Evolutionary conservation across 92 coral and sea anemone genomes (phyloP), one percentile per base, ranked within the genome.

Genomic region (Chrysogorgia sp.): DNA sequence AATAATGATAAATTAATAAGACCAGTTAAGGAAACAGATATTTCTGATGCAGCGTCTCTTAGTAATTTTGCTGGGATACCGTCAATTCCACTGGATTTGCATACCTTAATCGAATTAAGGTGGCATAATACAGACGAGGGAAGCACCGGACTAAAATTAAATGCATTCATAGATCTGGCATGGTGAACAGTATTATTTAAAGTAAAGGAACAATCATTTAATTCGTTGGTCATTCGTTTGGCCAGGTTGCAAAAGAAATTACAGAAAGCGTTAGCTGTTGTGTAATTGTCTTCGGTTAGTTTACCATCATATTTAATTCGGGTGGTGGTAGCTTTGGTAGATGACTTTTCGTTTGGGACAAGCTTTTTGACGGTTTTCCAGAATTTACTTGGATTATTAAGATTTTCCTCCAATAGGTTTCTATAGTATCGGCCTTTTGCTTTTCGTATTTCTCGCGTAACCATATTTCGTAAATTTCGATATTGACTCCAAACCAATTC

Each of bases 211-310:
- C 62, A 56, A 56, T 56, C 23, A 19, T 1, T 56, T 56, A 56
- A 56, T 19, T 56, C 62, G 24, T 56, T 56, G 62, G 4, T 56
- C 62, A 56, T 56, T 56, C 29, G 62, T 56, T 56, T 56, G 62
- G 62, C 62, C 62, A 56, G 62, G 29, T 56, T 56, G 15, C 62
- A 56, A 56, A 56, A 56, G 62, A 56, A 56, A 56, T 56, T 56
- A 22, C 62, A 56, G 62, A 56, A 56, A 56, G 62, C 62, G 62
- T 56, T 56, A 56, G 62, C 62, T 56, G 62, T 56, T 56, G 62
- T 56, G 29, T 56, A 56, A 56, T 56, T 56, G 62, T 56, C 62
- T 56, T 56, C 67, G n/a, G 67, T 30, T 60, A 30, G 35, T 60
- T 60, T 60, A 6, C 17, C 67, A 60, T 30, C 67, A 60, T 60